Base-by-base conservation (phyloP, 2,888 invertebrate species). In the Epinotia demarniana region DNA sequence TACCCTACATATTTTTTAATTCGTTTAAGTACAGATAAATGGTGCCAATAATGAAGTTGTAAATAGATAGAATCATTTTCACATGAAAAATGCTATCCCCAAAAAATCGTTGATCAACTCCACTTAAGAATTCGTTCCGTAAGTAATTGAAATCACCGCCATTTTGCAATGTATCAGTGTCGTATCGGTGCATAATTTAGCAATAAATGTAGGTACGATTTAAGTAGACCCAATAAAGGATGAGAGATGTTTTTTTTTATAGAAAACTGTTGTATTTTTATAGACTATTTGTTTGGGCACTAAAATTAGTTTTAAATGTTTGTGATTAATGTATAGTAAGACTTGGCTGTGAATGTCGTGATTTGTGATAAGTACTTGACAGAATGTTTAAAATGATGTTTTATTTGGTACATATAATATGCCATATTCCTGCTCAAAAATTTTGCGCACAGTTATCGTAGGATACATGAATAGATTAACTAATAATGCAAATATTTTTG, bases 261-360 rank as follows among this genome's bases (percentile, higher is more conserved):
- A 6, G 4, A n/a, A 13, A 43, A 43, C 12, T n/a, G 27, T 27
- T 60, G 33, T 60, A 27, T 16, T 27, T 13, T 49, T 16, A 33
- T 16, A 16, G 27, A 61, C 16, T 61, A 2, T 43, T n/a, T 63
- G 12, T 43, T 12, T 19, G 8, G 16, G 6, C 0, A 6, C 19
- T n/a, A 16, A 64, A 23, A 43, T 27, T 33, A 53, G 27, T 53
- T 64, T 49, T 49, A 64, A 43, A 8, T 46, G 16, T 64, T 66
- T 53, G n/a, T 66, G 27, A 53, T 66, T 53, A 53, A 49, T 5
- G 13, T 0, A 19, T 11, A 1, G 23, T 27, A 33, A 23, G 1
- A 53, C 66, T 66, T 49, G 66, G 27, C 66, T 53, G 66, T 66
- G 66, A 66, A 27, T 3, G 60, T 27, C 13, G n/a, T 66, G 23